Conservation (phyloP, 1,140 invertebrate species). For the Heterodera schachtii region DNA sequence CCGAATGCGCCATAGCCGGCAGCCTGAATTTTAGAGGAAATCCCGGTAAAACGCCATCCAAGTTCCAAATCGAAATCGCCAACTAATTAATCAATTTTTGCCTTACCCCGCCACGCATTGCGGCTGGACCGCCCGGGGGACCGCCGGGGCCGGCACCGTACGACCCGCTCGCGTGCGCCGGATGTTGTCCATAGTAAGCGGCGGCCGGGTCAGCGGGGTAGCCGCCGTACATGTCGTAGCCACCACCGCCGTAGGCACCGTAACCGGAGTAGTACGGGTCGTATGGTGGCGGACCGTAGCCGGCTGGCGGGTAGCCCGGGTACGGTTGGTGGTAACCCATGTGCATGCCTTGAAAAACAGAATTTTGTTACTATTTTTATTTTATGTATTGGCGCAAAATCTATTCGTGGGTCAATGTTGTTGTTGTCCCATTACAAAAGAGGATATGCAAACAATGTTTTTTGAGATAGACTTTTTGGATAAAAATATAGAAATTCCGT, state of each 20-base stretch:
- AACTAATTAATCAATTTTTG: no score
- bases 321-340: conserved; percentile 20
- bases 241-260: conserved; percentile 29
- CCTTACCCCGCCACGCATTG: background rate
- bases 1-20: conserved; percentile 29
- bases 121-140: background rate
- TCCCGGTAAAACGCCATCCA: no score
- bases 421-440: no score
- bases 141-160: conserved; percentile 31
- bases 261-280: conserved; percentile 32
- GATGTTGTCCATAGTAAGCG: conserved; percentile 31
- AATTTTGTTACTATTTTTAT: background rate
- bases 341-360: conserved; percentile 29
- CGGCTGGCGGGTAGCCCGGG: conserved; percentile 25
- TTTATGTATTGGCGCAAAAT: no score
- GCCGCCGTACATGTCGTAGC: conserved; percentile 42
- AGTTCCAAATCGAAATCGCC: no score
- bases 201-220: conserved; percentile 13
- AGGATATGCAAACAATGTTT: no score
- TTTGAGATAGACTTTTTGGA: no score
- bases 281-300: conserved; percentile 25
- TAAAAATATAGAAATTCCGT: no score
- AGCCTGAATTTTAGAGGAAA: background rate
- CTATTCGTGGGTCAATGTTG: no score
- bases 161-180: conserved; percentile 13